Evolutionary conservation across 1,140 invertebrate species (phyloP), one percentile per base, ranked within the genome.

Genomic region (Drosophila murphyi): DNA sequence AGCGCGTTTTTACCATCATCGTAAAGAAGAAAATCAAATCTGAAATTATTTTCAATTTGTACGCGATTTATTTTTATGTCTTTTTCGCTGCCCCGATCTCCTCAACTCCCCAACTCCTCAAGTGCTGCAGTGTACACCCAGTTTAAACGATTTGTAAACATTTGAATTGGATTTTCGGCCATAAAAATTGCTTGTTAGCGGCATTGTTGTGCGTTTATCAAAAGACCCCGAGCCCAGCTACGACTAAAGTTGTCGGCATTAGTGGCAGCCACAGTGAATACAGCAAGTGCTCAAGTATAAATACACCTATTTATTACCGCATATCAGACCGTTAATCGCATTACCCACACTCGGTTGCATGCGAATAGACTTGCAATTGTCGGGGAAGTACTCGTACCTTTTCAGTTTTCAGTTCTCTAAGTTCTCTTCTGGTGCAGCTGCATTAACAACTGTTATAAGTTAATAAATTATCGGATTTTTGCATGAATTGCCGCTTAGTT

Each of bases 1-100:
- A 20, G 20, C 20, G 20, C 20, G 20, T 20, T 47, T 43, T 7
- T 37, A 62, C 68, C 74, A 82, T 82, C 83, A 83, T 77, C 78
- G 80, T 81, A 78, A 78, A 89, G 83, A 73, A 83, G 64, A 91
- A 88, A 90, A 92, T 90, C 90, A 92, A 91, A 92, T 90, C 87
- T 65, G 87, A 92, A 92, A 92, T 92, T 89, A 90, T 90, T 85
- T 92, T 92, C 90, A 92, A 92, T 92, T 92, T 92, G 90, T 92
- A 92, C 79, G 90, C 90, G 90, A 92, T 92, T 92, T 92, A 92
- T 79, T 92, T 92, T 91, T 85, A 90, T 91, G 90, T 83, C 74
- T 82, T 89, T 87, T 70, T 82, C 54, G 35, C 55, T 31, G 61
- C 43, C 60, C 43, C 20, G 29, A 68, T 80, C 56, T 48, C 56